Percentiles rank a stretch among this genome's conserved stretches.
Evolutionary conservation across 2,888 invertebrate species (phyloP).

Genomic region (Pycnomerus fuliginosus): DNA sequence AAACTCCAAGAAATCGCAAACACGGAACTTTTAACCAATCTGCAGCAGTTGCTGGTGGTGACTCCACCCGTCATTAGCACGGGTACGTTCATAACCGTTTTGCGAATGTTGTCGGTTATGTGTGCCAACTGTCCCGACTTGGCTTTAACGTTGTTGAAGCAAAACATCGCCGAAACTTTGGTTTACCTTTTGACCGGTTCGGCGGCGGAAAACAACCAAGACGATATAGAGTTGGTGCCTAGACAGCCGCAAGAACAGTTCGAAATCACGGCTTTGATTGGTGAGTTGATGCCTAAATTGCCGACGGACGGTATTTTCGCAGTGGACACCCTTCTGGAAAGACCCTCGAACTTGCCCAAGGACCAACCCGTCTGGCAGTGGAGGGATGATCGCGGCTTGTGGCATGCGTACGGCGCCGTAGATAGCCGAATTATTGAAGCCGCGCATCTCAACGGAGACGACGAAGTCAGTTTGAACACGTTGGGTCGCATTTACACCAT

Average conservation of each 20-base stretch:
- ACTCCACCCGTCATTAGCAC: slow-evolving; percentile 95
- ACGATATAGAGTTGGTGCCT: slow-evolving; percentile 80
- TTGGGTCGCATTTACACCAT: slow-evolving; percentile 93
- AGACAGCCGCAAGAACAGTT: slow-evolving; percentile 87
- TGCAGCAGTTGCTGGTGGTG: slow-evolving; percentile 90
- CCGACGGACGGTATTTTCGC: slow-evolving; percentile 95
- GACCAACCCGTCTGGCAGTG: slow-evolving; percentile 95
- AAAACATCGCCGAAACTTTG: slow-evolving; percentile 94
- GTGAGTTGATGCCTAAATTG: slow-evolving; percentile 94
- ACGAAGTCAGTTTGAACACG: slow-evolving; percentile 90
- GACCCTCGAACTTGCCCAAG: slow-evolving; percentile 65
- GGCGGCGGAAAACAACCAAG: slow-evolving; percentile 59
- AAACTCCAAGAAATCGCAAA: slow-evolving; percentile 93
- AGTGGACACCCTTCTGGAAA: slow-evolving; percentile 84
- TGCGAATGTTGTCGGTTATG: slow-evolving; percentile 95
- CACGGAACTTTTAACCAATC: slow-evolving; percentile 84
- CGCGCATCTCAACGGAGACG: slow-evolving; percentile 90
- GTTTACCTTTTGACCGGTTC: slow-evolving; percentile 93
- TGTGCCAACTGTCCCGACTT: slow-evolving; percentile 93
- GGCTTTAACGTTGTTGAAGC: slow-evolving; percentile 86
- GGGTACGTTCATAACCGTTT: slow-evolving; percentile 92
- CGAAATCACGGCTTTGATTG: slow-evolving; percentile 95
- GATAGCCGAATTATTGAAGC: slow-evolving; percentile 95
- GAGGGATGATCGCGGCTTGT: slow-evolving; percentile 91
- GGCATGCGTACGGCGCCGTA: slow-evolving; percentile 90